Conservation (phyloP, 2,888 invertebrate genomes). For the Pseudoips prasinana region DNA sequence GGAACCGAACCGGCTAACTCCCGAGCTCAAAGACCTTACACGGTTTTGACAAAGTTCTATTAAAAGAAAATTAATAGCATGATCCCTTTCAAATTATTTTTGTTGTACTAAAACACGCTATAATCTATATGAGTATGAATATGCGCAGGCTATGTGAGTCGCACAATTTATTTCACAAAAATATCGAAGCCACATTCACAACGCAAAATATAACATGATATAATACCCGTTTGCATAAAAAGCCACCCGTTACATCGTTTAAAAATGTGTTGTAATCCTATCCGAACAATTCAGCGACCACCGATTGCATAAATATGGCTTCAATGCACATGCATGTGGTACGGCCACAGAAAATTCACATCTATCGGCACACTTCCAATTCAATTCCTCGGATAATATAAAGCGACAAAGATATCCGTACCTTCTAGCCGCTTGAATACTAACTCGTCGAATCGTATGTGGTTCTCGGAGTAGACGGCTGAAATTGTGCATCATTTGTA, state of each 20-base stretch:
- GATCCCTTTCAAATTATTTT: too few relatives aligned
- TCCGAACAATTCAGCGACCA: constrained; percentile 59
- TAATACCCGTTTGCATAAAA: constrained; percentile 18
- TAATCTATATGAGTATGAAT: too few relatives aligned
- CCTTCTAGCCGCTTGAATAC: constrained; percentile 51
- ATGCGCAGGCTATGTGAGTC: too few relatives aligned
- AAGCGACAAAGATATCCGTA: constrained; percentile 64
- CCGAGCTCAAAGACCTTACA: too few relatives aligned
- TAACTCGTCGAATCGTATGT: constrained; percentile 39
- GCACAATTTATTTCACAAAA: too few relatives aligned
- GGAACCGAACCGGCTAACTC: too few relatives aligned
- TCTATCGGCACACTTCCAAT: constrained; percentile 64
- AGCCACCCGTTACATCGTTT: constrained; percentile 32
- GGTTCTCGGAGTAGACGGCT: constrained; percentile 43
- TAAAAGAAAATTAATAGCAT: too few relatives aligned
- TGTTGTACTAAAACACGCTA: too few relatives aligned
- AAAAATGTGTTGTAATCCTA: constrained; percentile 56
- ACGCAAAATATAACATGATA: constrained; percentile 6
- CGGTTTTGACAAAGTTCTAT: too few relatives aligned
- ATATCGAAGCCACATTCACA: too few relatives aligned
- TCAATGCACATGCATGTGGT: constrained; percentile 58
- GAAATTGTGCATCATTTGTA: constrained; percentile 50
- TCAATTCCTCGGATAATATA: constrained; percentile 62
- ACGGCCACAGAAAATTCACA: constrained; percentile 69
- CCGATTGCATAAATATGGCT: constrained; percentile 73